phyloP scores from a whole-genome alignment of 64 coral and sea anemone genomes.

The Actinia equina region DNA sequence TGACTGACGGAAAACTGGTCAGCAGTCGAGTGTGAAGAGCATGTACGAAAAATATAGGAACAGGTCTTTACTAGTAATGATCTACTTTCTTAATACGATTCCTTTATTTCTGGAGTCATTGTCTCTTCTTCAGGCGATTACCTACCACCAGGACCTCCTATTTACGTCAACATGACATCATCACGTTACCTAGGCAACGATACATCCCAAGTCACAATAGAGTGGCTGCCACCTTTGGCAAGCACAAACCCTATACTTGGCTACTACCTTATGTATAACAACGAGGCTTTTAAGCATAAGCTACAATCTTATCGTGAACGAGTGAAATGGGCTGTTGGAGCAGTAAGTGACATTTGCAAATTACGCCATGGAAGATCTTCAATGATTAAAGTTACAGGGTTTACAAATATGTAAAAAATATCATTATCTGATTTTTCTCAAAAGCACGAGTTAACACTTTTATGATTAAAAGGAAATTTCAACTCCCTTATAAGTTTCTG shows the following conservation, averaged over 20 bases:
- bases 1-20: too few relatives aligned
- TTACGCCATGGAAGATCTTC: too few relatives aligned
- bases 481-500: too few relatives aligned
- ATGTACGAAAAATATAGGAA: too few relatives aligned
- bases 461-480: too few relatives aligned
- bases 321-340: background rate
- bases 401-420: too few relatives aligned
- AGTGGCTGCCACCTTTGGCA: constrained; percentile 10
- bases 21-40: too few relatives aligned
- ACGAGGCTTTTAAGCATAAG: background rate
- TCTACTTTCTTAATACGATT: too few relatives aligned
- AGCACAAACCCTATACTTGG: background rate
- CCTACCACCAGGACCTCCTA: background rate
- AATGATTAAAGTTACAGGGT: too few relatives aligned
- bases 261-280: background rate
- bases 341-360: background rate
- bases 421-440: too few relatives aligned
- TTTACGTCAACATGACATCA: background rate
- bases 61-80: too few relatives aligned
- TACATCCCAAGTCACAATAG: background rate
- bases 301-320: background rate
- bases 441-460: too few relatives aligned
- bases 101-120: background rate
- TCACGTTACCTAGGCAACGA: constrained; percentile 12
- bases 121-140: background rate